Evolutionary conservation across 2,797 vertebrate species (phyloP).

Genomic region (Balearica regulorum): DNA sequence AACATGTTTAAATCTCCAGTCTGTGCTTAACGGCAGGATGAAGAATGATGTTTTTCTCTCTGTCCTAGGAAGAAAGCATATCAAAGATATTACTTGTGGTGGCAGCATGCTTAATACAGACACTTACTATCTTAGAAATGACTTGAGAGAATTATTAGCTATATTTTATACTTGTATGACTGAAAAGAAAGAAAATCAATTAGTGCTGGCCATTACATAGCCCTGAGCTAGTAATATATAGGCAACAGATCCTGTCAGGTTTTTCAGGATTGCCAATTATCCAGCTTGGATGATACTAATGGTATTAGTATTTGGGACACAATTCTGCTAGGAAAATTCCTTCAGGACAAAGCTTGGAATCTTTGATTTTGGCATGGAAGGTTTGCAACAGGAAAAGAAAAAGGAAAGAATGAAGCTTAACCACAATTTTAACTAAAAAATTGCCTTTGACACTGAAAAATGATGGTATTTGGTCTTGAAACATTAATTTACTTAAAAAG

Average conservation of each 20-base stretch:
- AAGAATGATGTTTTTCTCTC: neutral
- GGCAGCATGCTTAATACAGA: neutral
- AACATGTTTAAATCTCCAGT: neutral
- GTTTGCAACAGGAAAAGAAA: neutral
- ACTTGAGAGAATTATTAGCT: conserved; percentile 2
- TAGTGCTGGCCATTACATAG: neutral
- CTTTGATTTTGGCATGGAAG: neutral
- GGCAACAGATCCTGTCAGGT: neutral
- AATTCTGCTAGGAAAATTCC: neutral
- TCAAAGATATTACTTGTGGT: neutral
- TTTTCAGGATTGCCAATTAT: neutral
- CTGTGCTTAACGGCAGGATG: neutral
- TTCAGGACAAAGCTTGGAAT: neutral
- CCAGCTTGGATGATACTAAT: neutral
- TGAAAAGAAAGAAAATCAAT: conserved; percentile 26
- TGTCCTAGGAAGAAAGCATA: neutral
- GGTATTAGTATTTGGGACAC: neutral
- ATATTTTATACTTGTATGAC: neutral
- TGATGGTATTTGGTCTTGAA: neutral
- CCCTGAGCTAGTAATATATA: neutral
- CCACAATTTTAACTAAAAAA: neutral
- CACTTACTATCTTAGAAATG: neutral
- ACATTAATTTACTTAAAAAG: neutral
- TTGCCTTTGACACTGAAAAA: neutral
- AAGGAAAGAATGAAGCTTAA: neutral